A percentile compares a stretch with the other conserved stretches of the same genome.
Evolutionary conservation across 2,797 vertebrate species (phyloP).

Genomic region (Merluccius polli): DNA sequence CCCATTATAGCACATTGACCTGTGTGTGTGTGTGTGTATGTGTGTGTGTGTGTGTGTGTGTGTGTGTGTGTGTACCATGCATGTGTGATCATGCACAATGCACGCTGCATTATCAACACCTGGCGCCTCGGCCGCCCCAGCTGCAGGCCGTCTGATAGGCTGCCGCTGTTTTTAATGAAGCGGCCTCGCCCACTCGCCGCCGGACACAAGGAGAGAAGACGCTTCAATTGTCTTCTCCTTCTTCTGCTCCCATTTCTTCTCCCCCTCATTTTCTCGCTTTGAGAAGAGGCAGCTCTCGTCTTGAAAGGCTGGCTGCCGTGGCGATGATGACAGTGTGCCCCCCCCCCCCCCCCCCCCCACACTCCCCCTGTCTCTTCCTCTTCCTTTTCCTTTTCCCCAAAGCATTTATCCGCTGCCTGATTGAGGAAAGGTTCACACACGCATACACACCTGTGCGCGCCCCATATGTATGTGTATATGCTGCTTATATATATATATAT

Average conservation of each 20-base stretch:
- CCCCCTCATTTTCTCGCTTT: constrained; percentile 23
- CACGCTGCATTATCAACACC: neutral
- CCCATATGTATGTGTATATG: constrained; percentile 57
- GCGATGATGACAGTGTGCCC: constrained; percentile 40
- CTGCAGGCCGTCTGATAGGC: constrained; percentile 48
- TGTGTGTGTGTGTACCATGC: neutral
- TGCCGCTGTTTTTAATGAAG: constrained; percentile 45
- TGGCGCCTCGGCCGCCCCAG: constrained; percentile 5
- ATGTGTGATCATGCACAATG: neutral
- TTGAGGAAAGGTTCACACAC: neutral
- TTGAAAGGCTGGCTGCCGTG: constrained; percentile 28
- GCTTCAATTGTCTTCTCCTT: constrained; percentile 64
- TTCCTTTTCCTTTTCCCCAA: neutral
- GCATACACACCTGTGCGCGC: neutral
- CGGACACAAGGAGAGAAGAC: constrained; percentile 12
- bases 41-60: constrained; percentile 7
- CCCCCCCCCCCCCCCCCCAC: constrained; percentile 21
- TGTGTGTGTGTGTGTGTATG: constrained; percentile 21
- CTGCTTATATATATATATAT: constrained; percentile 7
- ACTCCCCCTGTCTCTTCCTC: constrained; percentile 23
- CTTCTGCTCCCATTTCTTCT: neutral
- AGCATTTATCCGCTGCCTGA: neutral
- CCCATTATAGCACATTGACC: constrained; percentile 37
- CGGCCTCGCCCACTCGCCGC: constrained; percentile 19
- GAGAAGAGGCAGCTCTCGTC: constrained; percentile 33